Conservation (phyloP, 2,888 invertebrate genomes). For the Trissonchulus sp. region DNA sequence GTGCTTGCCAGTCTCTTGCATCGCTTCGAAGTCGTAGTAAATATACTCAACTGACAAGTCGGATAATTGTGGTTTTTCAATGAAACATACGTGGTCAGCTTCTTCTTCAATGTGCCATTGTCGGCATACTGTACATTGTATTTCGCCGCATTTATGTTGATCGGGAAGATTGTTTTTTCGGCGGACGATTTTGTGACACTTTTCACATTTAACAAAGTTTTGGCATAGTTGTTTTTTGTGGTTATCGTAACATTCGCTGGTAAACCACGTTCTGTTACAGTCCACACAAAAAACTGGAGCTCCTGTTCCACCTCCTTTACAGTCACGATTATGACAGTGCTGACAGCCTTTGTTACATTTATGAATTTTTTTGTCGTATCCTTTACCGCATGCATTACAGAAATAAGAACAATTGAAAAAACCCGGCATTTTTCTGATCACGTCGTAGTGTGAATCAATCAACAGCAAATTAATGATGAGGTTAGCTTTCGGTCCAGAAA, state of each 20-base stretch:
- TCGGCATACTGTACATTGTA: background rate
- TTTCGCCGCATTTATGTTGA: background rate
- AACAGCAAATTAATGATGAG: background rate
- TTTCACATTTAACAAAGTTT: background rate
- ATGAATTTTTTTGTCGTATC: background rate
- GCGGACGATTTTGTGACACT: background rate
- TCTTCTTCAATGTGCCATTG: background rate
- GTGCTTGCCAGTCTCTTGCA: background rate
- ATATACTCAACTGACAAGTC: background rate
- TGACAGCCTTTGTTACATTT: background rate
- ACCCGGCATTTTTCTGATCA: slow-evolving; percentile 13
- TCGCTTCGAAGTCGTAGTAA: slow-evolving; percentile 16
- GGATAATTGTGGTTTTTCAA: background rate
- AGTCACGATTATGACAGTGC: background rate
- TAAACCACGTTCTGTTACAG: background rate
- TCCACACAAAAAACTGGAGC: too few relatives aligned
- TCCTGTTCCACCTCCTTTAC: too few relatives aligned
- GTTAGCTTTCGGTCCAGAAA: background rate
- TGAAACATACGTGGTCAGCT: background rate
- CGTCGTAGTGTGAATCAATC: slow-evolving; percentile 6
- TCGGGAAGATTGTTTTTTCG: background rate
- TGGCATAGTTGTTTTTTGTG: background rate
- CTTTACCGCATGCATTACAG: slow-evolving; percentile 20
- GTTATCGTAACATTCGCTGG: background rate
- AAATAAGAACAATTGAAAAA: slow-evolving; percentile 6